Evolutionary conservation across 2,113 vertebrate species (phyloP), one percentile per base, ranked within the genome.

Genomic region (Oxyruncus cristatus): DNA sequence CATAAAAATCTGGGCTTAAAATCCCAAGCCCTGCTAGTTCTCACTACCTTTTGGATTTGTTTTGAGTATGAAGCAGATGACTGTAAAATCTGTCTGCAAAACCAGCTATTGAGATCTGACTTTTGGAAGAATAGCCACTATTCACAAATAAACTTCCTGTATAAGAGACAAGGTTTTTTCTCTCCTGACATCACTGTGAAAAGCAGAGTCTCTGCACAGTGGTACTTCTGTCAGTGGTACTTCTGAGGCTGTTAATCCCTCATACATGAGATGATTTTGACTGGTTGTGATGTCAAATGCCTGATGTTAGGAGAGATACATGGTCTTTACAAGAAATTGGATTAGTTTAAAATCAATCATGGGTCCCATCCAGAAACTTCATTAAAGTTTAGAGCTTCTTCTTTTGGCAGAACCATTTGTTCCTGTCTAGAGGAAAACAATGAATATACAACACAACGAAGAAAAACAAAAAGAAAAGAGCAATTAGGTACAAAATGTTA

Each of bases 301-400:
- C 35, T 39, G 32, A 77, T 63, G 39, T 41, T 93, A 71, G 65
- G 44, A 88, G 80, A 92, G 71, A 85, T 88, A 88, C n/a, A 68
- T 0, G 2, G 22, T 58, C 26, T 74, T 80, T 74, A 80, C 46
- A 91, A 93, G 62, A 95, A 93, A 85, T 77, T 58, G 20, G 35
- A 71, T 95, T 94, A 82, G 41, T 81, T 91, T 70, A 71, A 95
- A 93, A 95, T 94, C 89, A 93, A 71, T 96, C 85, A 87, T 30
- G 2, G 33, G 28, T 14, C 67, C 14, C 20, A 33, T 91, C 59
- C 93, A 95, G 92, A 91, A 97, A 89, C 58, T 91, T 93, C 26
- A 88, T 95, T 89, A 80, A 79, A 94, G 71, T 72, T 73, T 49
- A 72, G 39, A 61, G 4, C 17, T 77, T 13, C 22, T 44, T 44